Base-by-base conservation (phyloP, 2,888 invertebrate genomes). In the Yponomeuta malinellus region DNA sequence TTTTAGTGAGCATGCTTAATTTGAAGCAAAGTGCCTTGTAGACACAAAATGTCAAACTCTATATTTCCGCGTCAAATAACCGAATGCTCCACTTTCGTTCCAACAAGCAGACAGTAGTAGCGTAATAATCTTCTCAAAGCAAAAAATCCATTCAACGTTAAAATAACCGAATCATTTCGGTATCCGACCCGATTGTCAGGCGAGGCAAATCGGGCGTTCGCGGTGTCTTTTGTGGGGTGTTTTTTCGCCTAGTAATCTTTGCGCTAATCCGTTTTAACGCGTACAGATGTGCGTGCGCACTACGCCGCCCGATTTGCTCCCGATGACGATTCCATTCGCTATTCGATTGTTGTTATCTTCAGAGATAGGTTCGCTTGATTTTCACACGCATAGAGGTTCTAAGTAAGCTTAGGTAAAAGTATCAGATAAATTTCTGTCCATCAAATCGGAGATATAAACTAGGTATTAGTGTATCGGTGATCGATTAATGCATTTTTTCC, bases 261-360 rank as follows among this genome's bases (percentile, higher is more conserved):
- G 78, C 75, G 83, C 82, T 92, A 92, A 92, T 90, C 92, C 90
- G 87, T 90, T 92, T 90, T 89, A 91, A 87, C 89, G 86, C 87
- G 82, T 83, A 88, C 91, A 92, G 90, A 92, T 92, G 92, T 85
- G 88, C 79, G 78, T 78, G 77, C 75, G 81, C 79, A 80, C 74
- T 76, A 73, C 77, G 74, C 71, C 74, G 70, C 75, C 76, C 75
- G 81, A 84, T 83, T 82, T 81, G 78, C 77, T 76, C 76, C 23
- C 64, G 31, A 43, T 29, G 23, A 37, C 64, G 70, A 70, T 31
- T 48, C 52, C 68, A 52, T 52, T 70, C 63, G 5, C 33, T 33
- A 37, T 69, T 63, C 33, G 69, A 70, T 48, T 64, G 64, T 64
- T 48, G 65, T 70, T 70, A 64, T n/a, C 23, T 64, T 6, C n/a